Conservation (phyloP, 2,113 vertebrate genomes). For the Cyprinodon variegatus region DNA sequence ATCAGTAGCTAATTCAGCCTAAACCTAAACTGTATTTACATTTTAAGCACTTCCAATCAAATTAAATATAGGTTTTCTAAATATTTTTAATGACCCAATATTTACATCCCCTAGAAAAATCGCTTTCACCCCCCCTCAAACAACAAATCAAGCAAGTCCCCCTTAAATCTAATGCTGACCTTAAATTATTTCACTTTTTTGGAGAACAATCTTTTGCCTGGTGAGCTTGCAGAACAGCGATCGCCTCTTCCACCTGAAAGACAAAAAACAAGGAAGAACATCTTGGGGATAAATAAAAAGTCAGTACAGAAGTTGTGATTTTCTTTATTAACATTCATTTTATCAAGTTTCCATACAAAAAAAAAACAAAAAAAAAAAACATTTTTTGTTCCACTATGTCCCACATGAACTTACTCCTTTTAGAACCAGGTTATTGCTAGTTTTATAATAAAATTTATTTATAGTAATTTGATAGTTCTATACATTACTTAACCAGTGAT, state of each 20-base stretch:
- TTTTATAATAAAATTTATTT: neutral
- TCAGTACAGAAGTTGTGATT: neutral
- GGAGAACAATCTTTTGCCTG: conserved; percentile 76
- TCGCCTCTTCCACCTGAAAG: conserved; percentile 89
- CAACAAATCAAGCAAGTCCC: neutral
- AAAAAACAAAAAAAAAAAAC: neutral
- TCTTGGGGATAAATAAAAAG: neutral
- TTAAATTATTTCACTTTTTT: conserved; percentile 69
- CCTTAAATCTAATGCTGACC: conserved; percentile 44
- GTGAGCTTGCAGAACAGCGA: conserved; percentile 91
- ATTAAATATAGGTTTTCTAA: neutral
- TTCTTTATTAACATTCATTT: neutral
- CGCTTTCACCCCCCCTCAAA: neutral
- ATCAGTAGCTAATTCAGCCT: neutral
- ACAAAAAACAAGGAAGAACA: neutral
- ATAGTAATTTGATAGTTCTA: too few relatives aligned
- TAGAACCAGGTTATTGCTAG: neutral
- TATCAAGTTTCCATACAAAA: neutral
- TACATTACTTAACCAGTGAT: too few relatives aligned
- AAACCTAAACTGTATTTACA: neutral
- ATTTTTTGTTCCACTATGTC: neutral
- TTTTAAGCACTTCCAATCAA: neutral
- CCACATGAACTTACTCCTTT: neutral
- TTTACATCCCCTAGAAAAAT: neutral
- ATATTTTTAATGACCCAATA: neutral